These are phyloP conservation scores for Mesorhabditis sp. DNA, from an alignment of 2,888 invertebrate species.

Conservation along the genomic window DNA sequence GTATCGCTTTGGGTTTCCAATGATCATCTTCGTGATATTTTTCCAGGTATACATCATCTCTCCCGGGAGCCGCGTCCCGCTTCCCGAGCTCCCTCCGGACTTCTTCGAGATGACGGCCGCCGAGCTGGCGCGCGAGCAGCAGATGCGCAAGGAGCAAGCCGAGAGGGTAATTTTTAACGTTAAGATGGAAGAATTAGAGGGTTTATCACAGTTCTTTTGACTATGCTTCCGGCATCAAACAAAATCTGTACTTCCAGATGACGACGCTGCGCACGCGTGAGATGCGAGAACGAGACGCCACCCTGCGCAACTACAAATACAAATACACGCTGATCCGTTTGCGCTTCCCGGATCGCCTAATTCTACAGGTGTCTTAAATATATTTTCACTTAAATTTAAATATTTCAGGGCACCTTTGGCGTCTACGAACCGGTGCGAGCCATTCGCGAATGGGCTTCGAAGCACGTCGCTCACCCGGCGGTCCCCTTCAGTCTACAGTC, in stretches of 20 bases:
- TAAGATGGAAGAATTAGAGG: neutral
- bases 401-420: constrained; percentile 44
- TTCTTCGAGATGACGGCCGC: constrained; percentile 79
- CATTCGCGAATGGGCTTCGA: constrained; percentile 27
- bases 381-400: constrained; percentile 1
- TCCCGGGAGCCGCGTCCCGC: constrained; percentile 27
- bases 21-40: constrained; percentile 9
- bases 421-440: constrained; percentile 35
- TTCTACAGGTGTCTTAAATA: constrained; percentile 41
- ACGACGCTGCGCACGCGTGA: constrained; percentile 85
- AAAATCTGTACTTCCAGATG: constrained; percentile 53
- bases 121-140: constrained; percentile 66
- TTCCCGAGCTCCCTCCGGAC: constrained; percentile 73
- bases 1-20: constrained; percentile 53
- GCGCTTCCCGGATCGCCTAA: constrained; percentile 72
- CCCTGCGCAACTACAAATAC: constrained; percentile 76
- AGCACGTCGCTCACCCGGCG: neutral
- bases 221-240: neutral
- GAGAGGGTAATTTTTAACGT: constrained; percentile 24
- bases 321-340: constrained; percentile 80
- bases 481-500: neutral
- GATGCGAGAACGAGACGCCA: constrained; percentile 86
- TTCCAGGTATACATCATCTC: constrained; percentile 35
- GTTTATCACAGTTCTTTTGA: constrained; percentile 1
- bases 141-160: constrained; percentile 28